These are phyloP conservation scores for Peromyscus attwateri DNA, from an alignment of 2,797 vertebrate species.

Conservation along the genomic window DNA sequence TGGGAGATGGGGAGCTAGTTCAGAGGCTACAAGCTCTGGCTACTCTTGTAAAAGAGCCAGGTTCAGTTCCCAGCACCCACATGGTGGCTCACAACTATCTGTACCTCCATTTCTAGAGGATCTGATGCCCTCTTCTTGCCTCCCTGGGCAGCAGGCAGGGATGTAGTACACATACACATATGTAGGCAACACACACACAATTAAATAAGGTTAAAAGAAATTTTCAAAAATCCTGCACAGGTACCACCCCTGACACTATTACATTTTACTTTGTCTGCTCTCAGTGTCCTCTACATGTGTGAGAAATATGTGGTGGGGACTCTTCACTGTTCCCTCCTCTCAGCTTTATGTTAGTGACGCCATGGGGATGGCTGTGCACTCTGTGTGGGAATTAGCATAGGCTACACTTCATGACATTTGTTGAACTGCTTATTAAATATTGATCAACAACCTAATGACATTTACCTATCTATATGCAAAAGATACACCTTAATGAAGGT, in stretches of 20 bases:
- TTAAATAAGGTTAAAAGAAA: background rate
- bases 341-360: background rate
- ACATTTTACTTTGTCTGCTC: background rate
- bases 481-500: background rate
- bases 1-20: background rate
- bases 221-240: background rate
- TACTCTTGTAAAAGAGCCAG: background rate
- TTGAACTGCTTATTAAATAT: background rate
- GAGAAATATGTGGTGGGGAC: too few species aligned
- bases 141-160: background rate
- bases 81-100: background rate
- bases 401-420: background rate
- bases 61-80: background rate
- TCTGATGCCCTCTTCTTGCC: background rate
- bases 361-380: background rate
- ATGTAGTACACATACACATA: too few species aligned
- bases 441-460: background rate
- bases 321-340: background rate
- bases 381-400: background rate
- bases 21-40: too few species aligned
- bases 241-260: background rate
- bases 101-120: background rate
- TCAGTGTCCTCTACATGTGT: background rate
- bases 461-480: background rate
- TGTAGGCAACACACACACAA: background rate